Percentiles rank a stretch among this genome's conserved stretches.
Evolutionary conservation across 2,888 invertebrate species (phyloP).

Genomic region (Clitarchus hookeri): DNA sequence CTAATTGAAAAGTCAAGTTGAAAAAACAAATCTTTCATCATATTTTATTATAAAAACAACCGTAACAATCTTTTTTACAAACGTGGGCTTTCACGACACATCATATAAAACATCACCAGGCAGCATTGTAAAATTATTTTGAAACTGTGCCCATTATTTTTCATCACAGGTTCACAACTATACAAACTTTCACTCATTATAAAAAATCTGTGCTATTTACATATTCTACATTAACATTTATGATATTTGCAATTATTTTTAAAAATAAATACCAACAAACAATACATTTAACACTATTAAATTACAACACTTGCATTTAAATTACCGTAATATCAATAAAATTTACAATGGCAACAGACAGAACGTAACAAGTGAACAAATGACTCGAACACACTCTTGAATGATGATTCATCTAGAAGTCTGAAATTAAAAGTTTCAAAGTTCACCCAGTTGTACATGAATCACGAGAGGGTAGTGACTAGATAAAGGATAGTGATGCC

Average conservation of each 20-base stretch:
- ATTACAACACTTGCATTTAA: background rate
- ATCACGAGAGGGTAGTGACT: conserved; percentile 28
- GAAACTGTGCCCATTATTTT: background rate
- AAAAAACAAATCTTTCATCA: background rate
- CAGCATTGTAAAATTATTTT: background rate
- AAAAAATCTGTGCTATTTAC: background rate
- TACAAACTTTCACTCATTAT: background rate
- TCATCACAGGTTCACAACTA: background rate
- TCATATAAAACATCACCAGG: background rate
- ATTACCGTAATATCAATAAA: background rate
- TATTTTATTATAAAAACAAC: background rate
- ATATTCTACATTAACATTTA: background rate
- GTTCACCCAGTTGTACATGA: background rate
- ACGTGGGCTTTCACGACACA: background rate
- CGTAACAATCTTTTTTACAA: background rate
- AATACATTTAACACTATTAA: background rate
- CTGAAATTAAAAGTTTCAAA: background rate
- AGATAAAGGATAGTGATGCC: conserved; percentile 38
- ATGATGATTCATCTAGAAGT: background rate
- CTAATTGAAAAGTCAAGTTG: no score
- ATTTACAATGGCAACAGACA: background rate
- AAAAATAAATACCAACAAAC: background rate
- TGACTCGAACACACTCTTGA: background rate
- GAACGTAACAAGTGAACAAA: background rate
- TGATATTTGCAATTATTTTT: background rate